Percentiles rank a stretch among this genome's conserved stretches.
These are phyloP conservation scores for Clangula hyemalis DNA, from an alignment of 2,797 vertebrate genomes.

Conservation along the genomic window DNA sequence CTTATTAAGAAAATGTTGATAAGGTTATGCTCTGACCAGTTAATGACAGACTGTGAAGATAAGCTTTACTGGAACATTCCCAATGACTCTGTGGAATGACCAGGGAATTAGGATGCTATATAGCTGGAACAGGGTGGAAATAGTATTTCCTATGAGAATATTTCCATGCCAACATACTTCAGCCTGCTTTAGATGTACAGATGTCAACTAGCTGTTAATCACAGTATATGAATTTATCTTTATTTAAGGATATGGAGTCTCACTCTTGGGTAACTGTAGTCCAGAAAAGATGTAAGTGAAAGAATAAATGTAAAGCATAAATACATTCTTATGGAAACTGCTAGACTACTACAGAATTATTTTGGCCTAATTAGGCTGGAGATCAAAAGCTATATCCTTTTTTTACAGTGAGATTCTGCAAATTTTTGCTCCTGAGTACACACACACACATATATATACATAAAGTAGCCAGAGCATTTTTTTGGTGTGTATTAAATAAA, in stretches of 20 bases:
- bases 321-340: neutral
- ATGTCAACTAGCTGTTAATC: neutral
- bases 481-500: neutral
- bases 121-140: neutral
- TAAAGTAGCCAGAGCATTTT: neutral
- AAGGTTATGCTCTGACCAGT: neutral
- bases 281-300: neutral
- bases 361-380: neutral
- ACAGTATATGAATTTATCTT: neutral
- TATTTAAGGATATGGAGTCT: neutral
- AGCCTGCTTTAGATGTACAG: neutral
- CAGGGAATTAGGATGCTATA: neutral
- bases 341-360: neutral
- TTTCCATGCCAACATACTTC: neutral
- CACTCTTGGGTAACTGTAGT: neutral
- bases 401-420: neutral
- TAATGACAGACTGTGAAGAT: neutral
- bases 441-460: rapidly evolving
- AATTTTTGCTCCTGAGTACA: neutral
- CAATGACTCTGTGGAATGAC: neutral
- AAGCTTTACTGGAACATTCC: neutral
- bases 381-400: neutral
- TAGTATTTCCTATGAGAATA: neutral
- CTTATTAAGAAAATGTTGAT: neutral
- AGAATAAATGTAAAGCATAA: neutral